Percentiles rank a stretch among this genome's conserved stretches.
Evolutionary conservation across 1,140 invertebrate species (phyloP).

Genomic region (Belonocnema kinseyi): DNA sequence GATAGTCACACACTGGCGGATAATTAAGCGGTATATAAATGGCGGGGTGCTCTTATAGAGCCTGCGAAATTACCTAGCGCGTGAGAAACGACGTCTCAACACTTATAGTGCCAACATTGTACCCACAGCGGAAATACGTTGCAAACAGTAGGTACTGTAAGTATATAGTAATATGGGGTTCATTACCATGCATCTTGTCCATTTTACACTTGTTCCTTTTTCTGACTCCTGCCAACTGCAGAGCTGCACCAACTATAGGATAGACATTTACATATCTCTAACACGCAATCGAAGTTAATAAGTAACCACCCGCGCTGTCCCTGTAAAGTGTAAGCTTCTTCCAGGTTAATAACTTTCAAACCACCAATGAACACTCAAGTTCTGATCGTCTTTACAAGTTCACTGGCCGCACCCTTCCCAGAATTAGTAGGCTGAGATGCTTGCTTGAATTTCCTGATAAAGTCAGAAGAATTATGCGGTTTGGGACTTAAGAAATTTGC

Average conservation of each 20-base stretch:
- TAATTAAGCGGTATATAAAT: conserved; percentile 14
- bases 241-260: conserved; percentile 1
- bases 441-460: too few species aligned
- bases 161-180: conserved; percentile 5
- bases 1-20: conserved; percentile 18
- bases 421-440: background rate
- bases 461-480: too few species aligned
- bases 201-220: conserved; percentile 26
- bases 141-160: background rate
- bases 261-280: conserved; percentile 26
- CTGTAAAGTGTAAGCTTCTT: background rate
- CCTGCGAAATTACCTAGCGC: conserved; percentile 20
- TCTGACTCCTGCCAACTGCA: conserved; percentile 8
- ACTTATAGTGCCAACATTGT: conserved; percentile 23
- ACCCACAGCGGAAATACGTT: conserved; percentile 6
- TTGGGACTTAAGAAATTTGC: too few species aligned
- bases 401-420: conserved; percentile 3
- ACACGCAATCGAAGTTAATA: conserved; percentile 24
- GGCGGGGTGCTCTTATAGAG: background rate
- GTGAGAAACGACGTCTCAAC: conserved; percentile 24
- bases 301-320: conserved; percentile 2
- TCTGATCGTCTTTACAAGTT: background rate
- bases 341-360: background rate
- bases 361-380: background rate
- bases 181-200: conserved; percentile 10